Percentiles rank a stretch among this genome's conserved stretches.
phyloP scores from a whole-genome alignment of 2,888 invertebrate genomes.

The Drosophila nr. perissopoda region DNA sequence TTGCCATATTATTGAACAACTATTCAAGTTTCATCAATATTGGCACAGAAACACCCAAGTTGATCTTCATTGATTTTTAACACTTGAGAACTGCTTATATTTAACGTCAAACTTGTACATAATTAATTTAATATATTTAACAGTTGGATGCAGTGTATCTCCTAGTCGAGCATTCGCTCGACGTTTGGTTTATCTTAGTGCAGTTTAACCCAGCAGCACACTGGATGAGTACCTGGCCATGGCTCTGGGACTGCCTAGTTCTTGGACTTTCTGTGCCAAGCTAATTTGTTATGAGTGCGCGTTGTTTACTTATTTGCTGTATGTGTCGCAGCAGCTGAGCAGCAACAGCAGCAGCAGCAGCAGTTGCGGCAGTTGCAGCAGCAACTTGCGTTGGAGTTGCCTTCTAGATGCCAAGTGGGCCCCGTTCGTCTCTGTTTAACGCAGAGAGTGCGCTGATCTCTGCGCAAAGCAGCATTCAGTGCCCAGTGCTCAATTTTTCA shows the following conservation, averaged over 20 bases:
- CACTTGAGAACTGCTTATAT: too few species aligned
- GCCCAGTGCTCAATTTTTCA: conserved; percentile 56
- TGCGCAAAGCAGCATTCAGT: conserved; percentile 9
- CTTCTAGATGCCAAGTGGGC: conserved; percentile 60
- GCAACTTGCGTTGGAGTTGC: conserved; percentile 60
- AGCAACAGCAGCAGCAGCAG: conserved; percentile 43
- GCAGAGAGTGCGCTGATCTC: conserved; percentile 3
- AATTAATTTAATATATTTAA: neutral
- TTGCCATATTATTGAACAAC: neutral
- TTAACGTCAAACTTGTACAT: neutral
- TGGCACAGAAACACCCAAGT: neutral
- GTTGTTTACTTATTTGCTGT: conserved; percentile 60
- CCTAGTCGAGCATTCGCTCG: neutral
- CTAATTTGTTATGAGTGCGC: conserved; percentile 68
- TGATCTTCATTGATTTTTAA: neutral
- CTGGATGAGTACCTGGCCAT: conserved; percentile 26
- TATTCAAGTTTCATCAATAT: neutral
- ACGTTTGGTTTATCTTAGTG: neutral
- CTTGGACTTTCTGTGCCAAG: conserved; percentile 65
- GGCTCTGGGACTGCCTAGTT: conserved; percentile 34
- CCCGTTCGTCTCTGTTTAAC: conserved; percentile 9
- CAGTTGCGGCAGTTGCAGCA: conserved; percentile 24
- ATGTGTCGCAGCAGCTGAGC: conserved; percentile 61
- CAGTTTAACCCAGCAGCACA: conserved; percentile 24
- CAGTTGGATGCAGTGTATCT: neutral